A percentile compares a stretch with the other conserved stretches of the same genome.
Conservation (phyloP, 53 echinoderm and acorn worm genomes). For the Antedon mediterranea region DNA sequence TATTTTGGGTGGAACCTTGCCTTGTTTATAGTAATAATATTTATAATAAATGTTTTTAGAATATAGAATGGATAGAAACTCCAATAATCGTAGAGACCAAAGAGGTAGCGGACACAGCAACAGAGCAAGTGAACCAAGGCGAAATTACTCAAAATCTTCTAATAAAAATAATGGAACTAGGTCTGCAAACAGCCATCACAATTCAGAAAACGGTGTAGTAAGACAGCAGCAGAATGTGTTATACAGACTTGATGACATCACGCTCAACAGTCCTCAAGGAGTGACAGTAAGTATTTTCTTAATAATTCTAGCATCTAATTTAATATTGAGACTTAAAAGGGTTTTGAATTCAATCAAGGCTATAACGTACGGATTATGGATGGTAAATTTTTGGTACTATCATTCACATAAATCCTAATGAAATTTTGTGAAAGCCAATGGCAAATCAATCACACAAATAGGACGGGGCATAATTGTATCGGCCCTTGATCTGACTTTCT, state of each 20-base stretch:
- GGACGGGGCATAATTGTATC: too few relatives aligned
- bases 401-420: too few relatives aligned
- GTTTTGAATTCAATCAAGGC: too few relatives aligned
- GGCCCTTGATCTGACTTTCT: too few relatives aligned
- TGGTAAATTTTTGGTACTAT: too few relatives aligned
- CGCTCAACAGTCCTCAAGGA: conserved; percentile 42
- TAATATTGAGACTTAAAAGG: too few relatives aligned
- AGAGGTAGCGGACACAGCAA: conserved; percentile 10
- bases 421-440: too few relatives aligned
- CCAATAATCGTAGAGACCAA: background rate
- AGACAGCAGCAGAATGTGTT: conserved; percentile 39
- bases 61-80: background rate
- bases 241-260: conserved; percentile 55
- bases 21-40: background rate
- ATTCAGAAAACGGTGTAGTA: conserved; percentile 4
- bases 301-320: background rate
- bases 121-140: conserved; percentile 4
- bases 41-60: background rate
- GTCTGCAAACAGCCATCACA: background rate
- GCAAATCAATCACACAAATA: too few relatives aligned
- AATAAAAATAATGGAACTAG: conserved; percentile 6
- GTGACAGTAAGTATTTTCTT: conserved; percentile 40
- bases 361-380: too few relatives aligned
- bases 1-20: background rate
- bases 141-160: conserved; percentile 4